Conservation (phyloP, 2,113 vertebrate species). For the Mesembrinibis cayennensis region DNA sequence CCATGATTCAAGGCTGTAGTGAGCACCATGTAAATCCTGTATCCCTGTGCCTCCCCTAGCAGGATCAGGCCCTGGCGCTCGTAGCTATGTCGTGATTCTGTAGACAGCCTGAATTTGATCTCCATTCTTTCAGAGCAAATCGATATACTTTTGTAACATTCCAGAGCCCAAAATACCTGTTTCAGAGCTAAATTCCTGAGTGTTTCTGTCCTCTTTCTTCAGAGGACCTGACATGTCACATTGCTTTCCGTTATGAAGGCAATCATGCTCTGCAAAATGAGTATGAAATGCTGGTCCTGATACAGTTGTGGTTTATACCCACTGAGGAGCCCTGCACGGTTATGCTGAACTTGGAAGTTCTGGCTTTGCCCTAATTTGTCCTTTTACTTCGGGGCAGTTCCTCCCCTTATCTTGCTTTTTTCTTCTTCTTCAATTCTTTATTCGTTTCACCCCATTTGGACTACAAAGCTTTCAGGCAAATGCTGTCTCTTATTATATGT, state of each 20-base stretch:
- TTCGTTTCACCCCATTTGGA: not conserved
- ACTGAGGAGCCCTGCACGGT: not conserved
- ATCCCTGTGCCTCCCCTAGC: not conserved
- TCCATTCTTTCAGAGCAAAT: not conserved
- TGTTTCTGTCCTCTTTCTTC: not conserved
- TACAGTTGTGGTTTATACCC: not conserved
- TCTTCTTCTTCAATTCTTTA: not conserved
- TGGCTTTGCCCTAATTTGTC: not conserved
- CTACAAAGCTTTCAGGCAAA: not conserved
- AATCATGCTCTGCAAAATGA: not conserved
- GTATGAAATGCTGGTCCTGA: not conserved
- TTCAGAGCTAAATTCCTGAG: not conserved
- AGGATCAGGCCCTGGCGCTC: not conserved
- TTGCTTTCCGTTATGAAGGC: not conserved
- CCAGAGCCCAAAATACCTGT: not conserved
- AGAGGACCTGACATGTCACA: not conserved
- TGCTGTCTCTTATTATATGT: not conserved
- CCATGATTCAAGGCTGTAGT: not conserved
- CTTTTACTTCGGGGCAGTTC: not conserved
- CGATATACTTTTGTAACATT: not conserved
- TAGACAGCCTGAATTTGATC: not conserved
- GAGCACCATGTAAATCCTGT: not conserved
- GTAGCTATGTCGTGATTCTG: not conserved
- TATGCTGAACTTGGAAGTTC: not conserved
- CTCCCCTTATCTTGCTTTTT: not conserved